A percentile compares a stretch with the other conserved stretches of the same genome.
These are phyloP conservation scores for Thymelicus sylvestris DNA, from an alignment of 2,888 invertebrate species.

Conservation along the genomic window DNA sequence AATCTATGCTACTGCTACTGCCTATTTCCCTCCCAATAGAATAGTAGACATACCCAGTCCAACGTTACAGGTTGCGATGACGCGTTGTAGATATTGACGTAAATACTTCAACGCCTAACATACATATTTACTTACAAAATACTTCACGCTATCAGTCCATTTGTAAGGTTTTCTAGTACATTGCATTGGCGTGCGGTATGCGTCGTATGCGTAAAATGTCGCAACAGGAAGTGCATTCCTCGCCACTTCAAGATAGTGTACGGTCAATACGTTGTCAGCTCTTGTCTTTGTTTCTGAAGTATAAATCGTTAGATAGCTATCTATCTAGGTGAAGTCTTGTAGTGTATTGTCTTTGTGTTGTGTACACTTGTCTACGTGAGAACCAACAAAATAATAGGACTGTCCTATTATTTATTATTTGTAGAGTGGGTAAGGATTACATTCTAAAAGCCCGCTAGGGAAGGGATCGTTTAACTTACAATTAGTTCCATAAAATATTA, in stretches of 20 bases:
- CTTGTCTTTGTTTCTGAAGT: neutral
- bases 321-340: neutral
- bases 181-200: conserved; percentile 1
- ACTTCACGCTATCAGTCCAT: neutral
- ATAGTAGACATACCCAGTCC: too few relatives aligned
- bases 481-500: too few relatives aligned
- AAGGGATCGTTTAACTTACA: too few relatives aligned
- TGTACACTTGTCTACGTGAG: too few relatives aligned
- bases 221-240: conserved; percentile 1
- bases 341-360: too few relatives aligned
- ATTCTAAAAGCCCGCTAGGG: too few relatives aligned
- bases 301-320: neutral
- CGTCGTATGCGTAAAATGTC: neutral
- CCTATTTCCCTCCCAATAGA: too few relatives aligned
- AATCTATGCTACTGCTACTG: too few relatives aligned
- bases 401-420: too few relatives aligned
- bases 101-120: neutral
- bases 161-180: neutral
- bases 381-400: too few relatives aligned
- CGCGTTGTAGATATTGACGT: neutral
- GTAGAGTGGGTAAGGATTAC: too few relatives aligned
- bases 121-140: neutral
- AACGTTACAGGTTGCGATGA: too few relatives aligned
- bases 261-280: neutral
- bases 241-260: neutral